phyloP scores from a whole-genome alignment of 2,797 vertebrate genomes.

The Dipus sagitta region DNA sequence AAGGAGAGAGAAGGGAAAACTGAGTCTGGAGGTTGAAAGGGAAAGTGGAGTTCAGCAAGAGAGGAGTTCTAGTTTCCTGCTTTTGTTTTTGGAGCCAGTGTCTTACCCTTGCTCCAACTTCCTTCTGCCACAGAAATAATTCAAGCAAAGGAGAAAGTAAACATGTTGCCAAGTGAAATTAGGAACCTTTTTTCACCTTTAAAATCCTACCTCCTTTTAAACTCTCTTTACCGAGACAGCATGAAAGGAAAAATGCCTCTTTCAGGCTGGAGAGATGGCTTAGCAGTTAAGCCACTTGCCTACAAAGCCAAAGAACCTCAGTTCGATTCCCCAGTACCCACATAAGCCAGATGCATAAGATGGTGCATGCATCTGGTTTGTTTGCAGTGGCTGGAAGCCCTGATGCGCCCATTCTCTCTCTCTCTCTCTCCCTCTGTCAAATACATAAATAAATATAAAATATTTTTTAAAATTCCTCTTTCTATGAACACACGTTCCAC shows the following conservation, averaged over 20 bases:
- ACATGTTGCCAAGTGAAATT: not conserved
- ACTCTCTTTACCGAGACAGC: not conserved
- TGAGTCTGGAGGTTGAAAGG: not conserved
- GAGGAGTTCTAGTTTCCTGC: not conserved
- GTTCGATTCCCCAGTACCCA: too few species aligned
- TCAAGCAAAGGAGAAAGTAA: not conserved
- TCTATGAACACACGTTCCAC: not conserved
- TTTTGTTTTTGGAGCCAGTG: not conserved
- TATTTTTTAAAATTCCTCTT: not conserved
- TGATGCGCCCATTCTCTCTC: too few species aligned
- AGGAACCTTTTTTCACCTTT: not conserved
- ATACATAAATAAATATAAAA: too few species aligned
- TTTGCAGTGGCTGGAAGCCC: too few species aligned
- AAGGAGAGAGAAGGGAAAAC: not conserved
- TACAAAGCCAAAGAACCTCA: too few species aligned
- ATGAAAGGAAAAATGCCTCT: not conserved
- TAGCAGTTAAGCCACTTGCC: too few species aligned
- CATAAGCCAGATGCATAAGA: too few species aligned
- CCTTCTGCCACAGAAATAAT: constrained; percentile 12
- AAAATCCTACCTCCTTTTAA: constrained; percentile 15
- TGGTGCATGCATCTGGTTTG: too few species aligned
- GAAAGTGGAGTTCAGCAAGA: not conserved
- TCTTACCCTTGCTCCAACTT: constrained; percentile 23
- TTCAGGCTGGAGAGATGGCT: too few species aligned
- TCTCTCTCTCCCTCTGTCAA: too few species aligned